Evolutionary conservation across 2,797 vertebrate species (phyloP).

Genomic region (Anas acuta): DNA sequence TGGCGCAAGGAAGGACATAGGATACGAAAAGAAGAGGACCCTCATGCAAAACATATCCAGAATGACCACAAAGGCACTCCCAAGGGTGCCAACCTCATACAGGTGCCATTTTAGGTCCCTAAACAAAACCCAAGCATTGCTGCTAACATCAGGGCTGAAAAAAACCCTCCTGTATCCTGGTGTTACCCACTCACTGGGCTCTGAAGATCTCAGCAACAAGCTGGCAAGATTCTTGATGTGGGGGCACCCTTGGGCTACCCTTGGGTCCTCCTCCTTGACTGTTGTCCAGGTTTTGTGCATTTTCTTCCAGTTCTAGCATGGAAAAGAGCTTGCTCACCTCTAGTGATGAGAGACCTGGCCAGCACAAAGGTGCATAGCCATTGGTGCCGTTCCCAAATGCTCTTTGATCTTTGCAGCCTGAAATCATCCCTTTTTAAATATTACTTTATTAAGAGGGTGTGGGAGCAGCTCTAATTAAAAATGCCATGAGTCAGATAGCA

Average conservation of each 20-base stretch:
- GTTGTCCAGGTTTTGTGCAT: not conserved
- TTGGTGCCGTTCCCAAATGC: not conserved
- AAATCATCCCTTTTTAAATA: not conserved
- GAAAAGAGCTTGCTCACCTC: not conserved
- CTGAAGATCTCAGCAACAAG: not conserved
- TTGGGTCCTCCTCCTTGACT: not conserved
- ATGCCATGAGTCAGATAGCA: not conserved
- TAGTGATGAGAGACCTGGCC: not conserved
- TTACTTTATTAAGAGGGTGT: fast-evolving
- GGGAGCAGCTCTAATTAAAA: not conserved
- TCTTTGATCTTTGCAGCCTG: not conserved
- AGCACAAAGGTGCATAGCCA: fast-evolving
- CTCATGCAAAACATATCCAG: not conserved
- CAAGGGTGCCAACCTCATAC: not conserved
- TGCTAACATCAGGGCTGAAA: not conserved
- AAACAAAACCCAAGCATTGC: not conserved
- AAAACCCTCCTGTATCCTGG: not conserved
- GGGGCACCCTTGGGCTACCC: no score
- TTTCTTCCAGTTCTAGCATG: not conserved
- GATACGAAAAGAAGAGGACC: not conserved
- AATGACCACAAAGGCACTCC: not conserved
- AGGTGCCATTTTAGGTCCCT: not conserved
- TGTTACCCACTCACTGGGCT: fast-evolving
- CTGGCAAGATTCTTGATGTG: not conserved
- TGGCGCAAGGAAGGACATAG: not conserved